Percentiles rank a stretch among this genome's conserved stretches.
Evolutionary conservation across 1,140 invertebrate species (phyloP).

Genomic region (Colletes gigas): DNA sequence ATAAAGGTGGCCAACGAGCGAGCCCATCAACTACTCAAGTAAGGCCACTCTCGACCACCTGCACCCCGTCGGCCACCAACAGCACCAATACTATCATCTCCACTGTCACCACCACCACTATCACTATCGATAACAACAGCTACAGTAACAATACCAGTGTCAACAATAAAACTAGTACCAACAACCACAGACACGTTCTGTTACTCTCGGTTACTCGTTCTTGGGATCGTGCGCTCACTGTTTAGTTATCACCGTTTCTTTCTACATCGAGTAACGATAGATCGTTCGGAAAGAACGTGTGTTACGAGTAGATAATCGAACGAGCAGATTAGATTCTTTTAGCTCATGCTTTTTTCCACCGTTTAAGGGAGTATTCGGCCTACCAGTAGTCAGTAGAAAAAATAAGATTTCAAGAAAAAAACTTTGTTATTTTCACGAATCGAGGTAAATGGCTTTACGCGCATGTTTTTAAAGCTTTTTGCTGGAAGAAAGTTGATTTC

Average conservation of each 20-base stretch:
- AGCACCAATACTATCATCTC: slow-evolving; percentile 42
- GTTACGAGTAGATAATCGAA: slow-evolving; percentile 3
- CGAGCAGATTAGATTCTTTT: not conserved
- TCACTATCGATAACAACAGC: slow-evolving; percentile 14
- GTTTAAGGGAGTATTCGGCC: too few species aligned
- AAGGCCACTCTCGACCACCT: slow-evolving; percentile 67
- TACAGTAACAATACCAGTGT: slow-evolving; percentile 27
- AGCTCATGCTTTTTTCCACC: not conserved
- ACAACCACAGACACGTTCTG: slow-evolving; percentile 43
- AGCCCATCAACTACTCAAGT: slow-evolving; percentile 89
- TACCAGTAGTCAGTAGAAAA: too few species aligned
- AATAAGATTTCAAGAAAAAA: too few species aligned
- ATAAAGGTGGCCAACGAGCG: slow-evolving; percentile 91
- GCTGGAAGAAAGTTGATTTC: too few species aligned
- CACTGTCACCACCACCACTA: slow-evolving; percentile 23
- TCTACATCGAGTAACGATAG: not conserved
- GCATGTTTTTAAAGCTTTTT: too few species aligned
- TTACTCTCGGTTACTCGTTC: slow-evolving; percentile 19
- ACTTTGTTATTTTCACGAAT: too few species aligned
- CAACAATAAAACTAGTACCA: slow-evolving; percentile 34
- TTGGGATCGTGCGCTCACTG: slow-evolving; percentile 6
- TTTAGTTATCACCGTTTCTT: slow-evolving; percentile 11
- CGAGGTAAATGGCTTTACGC: too few species aligned
- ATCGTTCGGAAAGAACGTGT: not conserved
- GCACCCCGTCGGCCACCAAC: slow-evolving; percentile 57